Base-by-base conservation (phyloP, 2,113 vertebrate genomes). In the Sylvilagus bachmani region DNA sequence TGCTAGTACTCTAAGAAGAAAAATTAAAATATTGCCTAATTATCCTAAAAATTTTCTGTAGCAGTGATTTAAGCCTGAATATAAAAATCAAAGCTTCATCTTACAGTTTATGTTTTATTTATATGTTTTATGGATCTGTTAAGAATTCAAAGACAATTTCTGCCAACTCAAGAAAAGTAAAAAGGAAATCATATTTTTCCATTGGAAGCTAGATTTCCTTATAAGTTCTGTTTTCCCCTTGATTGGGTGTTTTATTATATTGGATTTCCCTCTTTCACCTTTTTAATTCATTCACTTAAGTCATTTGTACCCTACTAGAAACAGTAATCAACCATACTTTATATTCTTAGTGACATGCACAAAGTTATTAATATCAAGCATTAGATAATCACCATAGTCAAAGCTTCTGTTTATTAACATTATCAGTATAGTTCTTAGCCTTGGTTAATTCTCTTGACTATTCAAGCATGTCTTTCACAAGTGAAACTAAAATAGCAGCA, bases 11-110 rank as follows among this genome's bases (percentile, higher is more conserved):
- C 55, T 83, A 71, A 71, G 61, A 93, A 62, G 29, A 91, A 89
- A 95, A 81, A 84, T 49, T 83, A 89, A 95, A 81, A 84, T 49
- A 89, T 25, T 81, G 29, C 51, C 78, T 96, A 75, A 22, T 94
- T 89, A 89, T 61, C 58, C 24, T 86, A 67, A 11, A 49, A 92
- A 38, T 84, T 24, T 94, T 79, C 51, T 86, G 1, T 66, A 29
- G 80, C 29, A 75, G 75, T 69, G 27, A 86, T 87, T 24, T 19
- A 89, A 84, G 6, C 61, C 49, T 44, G 36, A 44, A 13, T 74
- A 86, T 90, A 74, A 94, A 94, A 91, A 58, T 86, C 83, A 77
- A 44, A 85, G 29, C 27, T 78, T 36, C 0, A 2, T 90, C 13
- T 79, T 64, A 84, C 1, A 74, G 6, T 88, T 90, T 92, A 29